phyloP scores from a whole-genome alignment of 1,140 invertebrate genomes.

The Drosophila ogumai region DNA sequence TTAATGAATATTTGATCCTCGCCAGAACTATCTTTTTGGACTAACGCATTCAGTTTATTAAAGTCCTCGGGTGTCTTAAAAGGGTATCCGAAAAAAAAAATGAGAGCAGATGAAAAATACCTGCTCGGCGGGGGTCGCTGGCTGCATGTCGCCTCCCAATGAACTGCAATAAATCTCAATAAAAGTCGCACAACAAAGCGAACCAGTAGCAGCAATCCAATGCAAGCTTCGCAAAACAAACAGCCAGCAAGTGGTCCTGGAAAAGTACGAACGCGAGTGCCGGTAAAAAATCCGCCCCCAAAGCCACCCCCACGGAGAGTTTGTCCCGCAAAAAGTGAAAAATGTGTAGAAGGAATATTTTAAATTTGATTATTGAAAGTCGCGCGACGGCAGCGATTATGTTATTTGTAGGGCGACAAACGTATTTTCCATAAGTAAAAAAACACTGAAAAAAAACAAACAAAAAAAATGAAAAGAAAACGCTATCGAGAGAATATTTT shows the following conservation, averaged over 20 bases:
- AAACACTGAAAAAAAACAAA: neutral
- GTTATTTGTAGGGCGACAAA: slow-evolving; percentile 71
- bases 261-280: neutral
- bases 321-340: slow-evolving; percentile 27
- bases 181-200: slow-evolving; percentile 56
- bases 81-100: slow-evolving; percentile 22
- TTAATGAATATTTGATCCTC: slow-evolving; percentile 10
- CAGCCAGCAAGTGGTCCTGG: slow-evolving; percentile 47
- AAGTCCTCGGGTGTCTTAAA: neutral
- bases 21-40: neutral
- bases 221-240: slow-evolving; percentile 59
- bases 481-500: neutral
- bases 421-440: slow-evolving; percentile 56
- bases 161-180: slow-evolving; percentile 79
- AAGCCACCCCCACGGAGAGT: slow-evolving; percentile 11
- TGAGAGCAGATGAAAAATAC: slow-evolving; percentile 5
- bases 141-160: slow-evolving; percentile 57
- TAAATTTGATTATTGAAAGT: slow-evolving; percentile 80
- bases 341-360: slow-evolving; percentile 67
- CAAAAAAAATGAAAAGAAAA: neutral
- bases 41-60: slow-evolving; percentile 6
- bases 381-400: slow-evolving; percentile 63
- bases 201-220: slow-evolving; percentile 46
- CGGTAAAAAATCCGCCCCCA: neutral
- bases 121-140: slow-evolving; percentile 30